phyloP scores from a whole-genome alignment of 2,113 vertebrate genomes.

The Origma solitaria region DNA sequence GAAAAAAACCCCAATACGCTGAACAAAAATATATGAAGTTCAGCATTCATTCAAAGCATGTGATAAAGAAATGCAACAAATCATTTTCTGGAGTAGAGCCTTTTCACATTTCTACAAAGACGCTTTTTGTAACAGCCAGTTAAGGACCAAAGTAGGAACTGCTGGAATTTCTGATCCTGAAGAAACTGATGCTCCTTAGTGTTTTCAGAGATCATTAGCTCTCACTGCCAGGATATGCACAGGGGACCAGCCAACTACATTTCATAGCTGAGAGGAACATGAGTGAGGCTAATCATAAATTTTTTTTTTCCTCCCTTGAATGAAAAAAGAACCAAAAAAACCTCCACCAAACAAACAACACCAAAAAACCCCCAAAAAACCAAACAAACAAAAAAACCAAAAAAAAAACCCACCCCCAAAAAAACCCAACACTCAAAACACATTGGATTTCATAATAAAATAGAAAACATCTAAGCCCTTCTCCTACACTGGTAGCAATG shows the following conservation, averaged over 20 bases:
- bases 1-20: not conserved
- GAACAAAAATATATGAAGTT: not conserved
- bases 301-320: fast-evolving
- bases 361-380: too few relatives aligned
- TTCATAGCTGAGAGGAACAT: not conserved
- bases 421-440: too few relatives aligned
- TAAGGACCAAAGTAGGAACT: not conserved
- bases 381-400: too few relatives aligned
- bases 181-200: not conserved
- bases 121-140: not conserved
- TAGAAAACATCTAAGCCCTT: not conserved
- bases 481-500: not conserved
- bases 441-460: not conserved
- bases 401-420: too few relatives aligned
- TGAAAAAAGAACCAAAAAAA: not conserved
- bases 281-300: not conserved
- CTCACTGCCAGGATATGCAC: not conserved
- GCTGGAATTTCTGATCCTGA: not conserved
- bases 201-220: not conserved
- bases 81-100: not conserved
- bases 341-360: too few relatives aligned
- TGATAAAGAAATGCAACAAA: not conserved
- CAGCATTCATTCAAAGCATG: not conserved
- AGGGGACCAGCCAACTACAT: not conserved
- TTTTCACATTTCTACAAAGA: not conserved